Base-by-base conservation (phyloP, 1,140 invertebrate species). In the Panulirus ornatus region DNA sequence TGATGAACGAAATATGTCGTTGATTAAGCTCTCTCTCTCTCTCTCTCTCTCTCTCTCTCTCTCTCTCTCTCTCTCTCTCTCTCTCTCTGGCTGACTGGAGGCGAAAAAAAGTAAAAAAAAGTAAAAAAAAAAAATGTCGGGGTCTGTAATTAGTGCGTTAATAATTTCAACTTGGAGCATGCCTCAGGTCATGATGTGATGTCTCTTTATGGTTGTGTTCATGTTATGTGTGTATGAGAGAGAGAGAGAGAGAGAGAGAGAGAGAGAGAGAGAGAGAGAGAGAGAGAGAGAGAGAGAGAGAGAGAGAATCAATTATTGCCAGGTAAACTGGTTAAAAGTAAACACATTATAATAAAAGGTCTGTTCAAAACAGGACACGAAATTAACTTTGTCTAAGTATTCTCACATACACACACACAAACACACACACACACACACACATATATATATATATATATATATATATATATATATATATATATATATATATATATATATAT, bases 241-340 rank as follows among this genome's bases (percentile, higher is more conserved):
- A 34, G 34, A 75, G 27, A 75, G 71, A 75, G 34, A 34, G 34
- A 75, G 27, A 36, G 71, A 75, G 71, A 36, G 71, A 75, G 71
- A 75, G 34, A 75, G 30, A 38, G 11, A 34, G 27, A 11, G 66
- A 70, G n/a, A 70, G 27, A 27, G 11, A 27, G 36, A n/a, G 11
- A 27, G 36, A 19, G 22, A 1, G 1, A 1, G 0, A 70, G n/a
- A 70, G 66, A 70, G 66, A 70, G 30, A 75, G 71, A 38, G 30
- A 75, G 71, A 75, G 30, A 38, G 71, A 75, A 0, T 38, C 36
- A 73, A 34, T 38, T 3, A 76, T 2, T 38, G 34, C 36, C 16
- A 76, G 70, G n/a, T n/a, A n/a, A n/a, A n/a, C n/a, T n/a, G n/a
- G n/a, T n/a, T n/a, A n/a, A n/a, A n/a, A n/a, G n/a, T n/a, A n/a